Evolutionary conservation across 2,888 invertebrate genomes (phyloP).

Genomic region (Bombylius major): DNA sequence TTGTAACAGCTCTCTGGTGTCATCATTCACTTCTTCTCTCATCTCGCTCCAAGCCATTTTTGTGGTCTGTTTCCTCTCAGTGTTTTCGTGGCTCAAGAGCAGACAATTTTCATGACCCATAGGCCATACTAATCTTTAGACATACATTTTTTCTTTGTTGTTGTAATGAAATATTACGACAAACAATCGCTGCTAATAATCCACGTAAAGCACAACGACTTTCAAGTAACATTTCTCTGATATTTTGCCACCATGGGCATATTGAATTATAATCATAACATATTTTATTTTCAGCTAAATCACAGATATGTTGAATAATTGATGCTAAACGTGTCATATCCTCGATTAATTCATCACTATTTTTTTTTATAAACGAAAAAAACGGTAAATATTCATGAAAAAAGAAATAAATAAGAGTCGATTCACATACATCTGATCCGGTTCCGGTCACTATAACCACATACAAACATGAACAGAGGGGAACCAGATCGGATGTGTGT

Average conservation of each 20-base stretch:
- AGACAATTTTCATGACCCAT: too few relatives aligned
- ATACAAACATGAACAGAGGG: too few relatives aligned
- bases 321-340: slow-evolving; percentile 57
- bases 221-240: slow-evolving; percentile 58
- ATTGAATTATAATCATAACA: slow-evolving; percentile 53
- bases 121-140: background rate
- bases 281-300: slow-evolving; percentile 47
- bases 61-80: too few relatives aligned
- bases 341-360: slow-evolving; percentile 33
- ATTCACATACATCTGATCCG: background rate
- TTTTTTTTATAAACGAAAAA: background rate
- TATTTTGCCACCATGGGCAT: slow-evolving; percentile 71
- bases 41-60: too few relatives aligned
- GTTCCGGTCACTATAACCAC: too few relatives aligned
- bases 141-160: slow-evolving; percentile 24
- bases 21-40: too few relatives aligned
- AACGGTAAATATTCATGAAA: background rate
- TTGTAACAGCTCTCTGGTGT: too few relatives aligned
- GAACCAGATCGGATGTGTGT: too few relatives aligned
- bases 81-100: too few relatives aligned
- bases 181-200: slow-evolving; percentile 69
- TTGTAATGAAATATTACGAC: slow-evolving; percentile 55
- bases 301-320: slow-evolving; percentile 51
- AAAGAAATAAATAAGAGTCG: slow-evolving; percentile 32
- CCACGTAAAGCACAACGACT: slow-evolving; percentile 65